Percentiles rank a stretch among this genome's conserved stretches.
Conservation (phyloP, 2,888 invertebrate species). For the Microctonus hyperodae region DNA sequence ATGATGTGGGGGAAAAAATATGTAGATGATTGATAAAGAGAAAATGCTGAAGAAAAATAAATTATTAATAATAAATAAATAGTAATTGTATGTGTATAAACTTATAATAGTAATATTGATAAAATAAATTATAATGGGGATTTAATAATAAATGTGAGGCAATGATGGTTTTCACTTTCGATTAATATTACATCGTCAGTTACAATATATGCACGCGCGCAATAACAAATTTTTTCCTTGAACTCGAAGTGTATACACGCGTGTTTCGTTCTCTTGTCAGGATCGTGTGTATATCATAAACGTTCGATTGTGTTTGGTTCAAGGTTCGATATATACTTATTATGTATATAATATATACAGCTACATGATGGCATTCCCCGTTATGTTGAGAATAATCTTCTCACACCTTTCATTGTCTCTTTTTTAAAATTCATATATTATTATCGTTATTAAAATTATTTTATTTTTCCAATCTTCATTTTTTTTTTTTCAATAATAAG, state of each 20-base stretch:
- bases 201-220: constrained; percentile 14
- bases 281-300: constrained; percentile 23
- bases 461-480: not conserved
- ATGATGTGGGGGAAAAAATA: no score
- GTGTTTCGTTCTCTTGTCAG: not conserved
- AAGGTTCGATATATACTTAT: not conserved
- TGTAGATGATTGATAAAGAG: no score
- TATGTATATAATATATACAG: not conserved
- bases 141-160: constrained; percentile 1
- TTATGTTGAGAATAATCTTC: constrained; percentile 9
- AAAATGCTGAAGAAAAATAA: no score
- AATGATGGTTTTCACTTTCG: constrained; percentile 19
- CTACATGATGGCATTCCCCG: constrained; percentile 7
- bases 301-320: constrained; percentile 14
- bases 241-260: no score
- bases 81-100: not conserved
- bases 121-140: not conserved
- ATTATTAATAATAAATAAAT: not conserved
- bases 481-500: not conserved
- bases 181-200: constrained; percentile 15
- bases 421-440: not conserved
- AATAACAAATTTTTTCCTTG: constrained; percentile 22
- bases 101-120: not conserved
- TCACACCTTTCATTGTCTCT: constrained; percentile 5
- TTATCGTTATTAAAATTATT: not conserved